These are phyloP conservation scores for Drosophila rhopaloa DNA, from an alignment of 1,140 invertebrate species.

Conservation along the genomic window DNA sequence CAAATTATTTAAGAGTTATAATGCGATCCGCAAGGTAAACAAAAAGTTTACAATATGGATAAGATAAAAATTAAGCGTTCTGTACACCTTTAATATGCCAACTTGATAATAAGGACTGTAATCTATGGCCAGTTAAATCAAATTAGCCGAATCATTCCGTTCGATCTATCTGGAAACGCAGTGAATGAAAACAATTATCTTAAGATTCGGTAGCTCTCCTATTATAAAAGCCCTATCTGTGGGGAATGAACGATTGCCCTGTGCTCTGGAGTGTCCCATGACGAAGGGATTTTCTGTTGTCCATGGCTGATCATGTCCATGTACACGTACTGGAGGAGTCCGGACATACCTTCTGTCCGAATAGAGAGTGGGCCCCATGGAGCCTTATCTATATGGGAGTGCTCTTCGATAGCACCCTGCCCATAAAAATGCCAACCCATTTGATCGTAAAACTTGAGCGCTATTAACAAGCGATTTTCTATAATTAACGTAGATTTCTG, in stretches of 20 bases:
- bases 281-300: slow-evolving; percentile 4
- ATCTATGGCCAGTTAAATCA: slow-evolving; percentile 19
- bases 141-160: slow-evolving; percentile 37
- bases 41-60: background rate
- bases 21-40: background rate
- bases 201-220: slow-evolving; percentile 9
- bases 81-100: background rate
- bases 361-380: background rate
- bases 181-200: slow-evolving; percentile 13
- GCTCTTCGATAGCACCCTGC: slow-evolving; percentile 1
- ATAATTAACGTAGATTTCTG: slow-evolving; percentile 74
- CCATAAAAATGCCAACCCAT: slow-evolving; percentile 53
- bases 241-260: background rate
- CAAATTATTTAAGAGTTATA: background rate
- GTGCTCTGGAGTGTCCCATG: slow-evolving; percentile 28
- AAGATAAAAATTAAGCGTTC: background rate
- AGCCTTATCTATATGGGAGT: slow-evolving; percentile 9
- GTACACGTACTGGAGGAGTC: slow-evolving; percentile 14
- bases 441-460: slow-evolving; percentile 45
- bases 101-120: background rate
- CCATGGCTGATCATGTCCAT: background rate
- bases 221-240: slow-evolving; percentile 10
- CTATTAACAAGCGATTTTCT: slow-evolving; percentile 75
- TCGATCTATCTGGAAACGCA: slow-evolving; percentile 10
- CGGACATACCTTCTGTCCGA: slow-evolving; percentile 11